phyloP scores from a whole-genome alignment of 1,140 invertebrate genomes.

The Penaeus chinensis region DNA sequence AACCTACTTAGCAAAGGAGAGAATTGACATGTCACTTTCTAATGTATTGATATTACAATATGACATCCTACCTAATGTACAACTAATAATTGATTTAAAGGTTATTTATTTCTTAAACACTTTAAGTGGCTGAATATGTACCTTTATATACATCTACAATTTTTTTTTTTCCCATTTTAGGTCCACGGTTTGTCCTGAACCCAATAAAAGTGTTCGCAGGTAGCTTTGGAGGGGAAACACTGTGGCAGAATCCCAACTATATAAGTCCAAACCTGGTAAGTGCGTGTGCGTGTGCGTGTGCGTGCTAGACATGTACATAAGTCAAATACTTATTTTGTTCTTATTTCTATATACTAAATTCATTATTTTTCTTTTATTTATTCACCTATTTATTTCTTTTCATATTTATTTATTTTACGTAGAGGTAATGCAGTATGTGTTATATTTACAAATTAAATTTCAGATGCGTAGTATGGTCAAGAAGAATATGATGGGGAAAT shows the following conservation, averaged over 20 bases:
- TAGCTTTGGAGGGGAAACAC: constrained; percentile 91
- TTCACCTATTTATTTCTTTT: too few relatives aligned
- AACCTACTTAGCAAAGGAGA: background rate
- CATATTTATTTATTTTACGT: too few relatives aligned
- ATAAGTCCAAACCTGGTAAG: constrained; percentile 86
- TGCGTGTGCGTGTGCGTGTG: too few relatives aligned
- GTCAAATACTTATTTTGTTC: too few relatives aligned
- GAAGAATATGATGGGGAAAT: background rate
- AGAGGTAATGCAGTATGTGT: too few relatives aligned
- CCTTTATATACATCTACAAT: constrained; percentile 65
- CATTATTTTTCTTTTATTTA: too few relatives aligned
- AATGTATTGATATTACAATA: too few relatives aligned
- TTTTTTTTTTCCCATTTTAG: constrained; percentile 25
- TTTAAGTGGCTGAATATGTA: background rate
- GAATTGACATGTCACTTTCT: too few relatives aligned
- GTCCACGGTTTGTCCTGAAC: constrained; percentile 95
- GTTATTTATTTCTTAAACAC: too few relatives aligned
- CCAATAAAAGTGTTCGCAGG: constrained; percentile 92
- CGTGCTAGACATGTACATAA: background rate
- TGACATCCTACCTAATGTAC: too few relatives aligned
- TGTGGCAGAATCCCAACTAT: constrained; percentile 96
- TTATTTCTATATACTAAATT: too few relatives aligned
- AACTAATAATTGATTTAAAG: too few relatives aligned
- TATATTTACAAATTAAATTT: background rate
- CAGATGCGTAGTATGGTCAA: background rate